Evolutionary conservation across 1,140 invertebrate species (phyloP), one percentile per base, ranked within the genome.

Genomic region (Caenorhabditis latens): DNA sequence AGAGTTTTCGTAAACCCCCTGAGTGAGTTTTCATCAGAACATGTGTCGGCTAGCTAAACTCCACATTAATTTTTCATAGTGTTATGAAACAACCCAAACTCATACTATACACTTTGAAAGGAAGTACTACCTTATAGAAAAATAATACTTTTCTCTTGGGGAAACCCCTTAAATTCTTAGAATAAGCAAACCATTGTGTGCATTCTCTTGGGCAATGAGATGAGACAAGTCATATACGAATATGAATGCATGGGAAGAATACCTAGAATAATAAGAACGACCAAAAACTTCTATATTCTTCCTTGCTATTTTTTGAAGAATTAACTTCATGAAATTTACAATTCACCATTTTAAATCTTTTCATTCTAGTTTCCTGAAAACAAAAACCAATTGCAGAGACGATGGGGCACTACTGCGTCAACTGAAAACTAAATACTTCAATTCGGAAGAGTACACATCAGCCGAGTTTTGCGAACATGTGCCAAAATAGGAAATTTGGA

Each of bases 341-440:
- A 32, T 32, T 32, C 32, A 32, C 32, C 32, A 32, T 19, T 58
- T 58, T 8, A 19, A 53, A 53, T 53, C 50, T 4, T 58, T 19
- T 24, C 2, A 19, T 6, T 11, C 0, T 3, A 53, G 16, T 13
- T 63, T 13, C 11, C 21, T 63, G 14, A 50, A 46, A 43, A 14
- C 21, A 40, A 32, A 42, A 5, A 21, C 4, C 14, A 48, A 71
- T 79, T 79, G n/a, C 71, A 79, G 71, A 79, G 71, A 79, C 40
- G 71, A 79, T 32, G 71, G 71, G 19, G 11, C 71, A 50, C 46
- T 79, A 24, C 71, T 79, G 4, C 71, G 71, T n/a, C 71, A 79
- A 21, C 46, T 79, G n/a, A 79, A 79, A 79, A 79, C 71, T 16
- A 79, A 79, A n/a, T 79, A 79, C 46, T 79, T 79, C 71, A 79